Evolutionary conservation across 1,140 invertebrate genomes (phyloP).

Genomic region (Neodiprion virginianus): DNA sequence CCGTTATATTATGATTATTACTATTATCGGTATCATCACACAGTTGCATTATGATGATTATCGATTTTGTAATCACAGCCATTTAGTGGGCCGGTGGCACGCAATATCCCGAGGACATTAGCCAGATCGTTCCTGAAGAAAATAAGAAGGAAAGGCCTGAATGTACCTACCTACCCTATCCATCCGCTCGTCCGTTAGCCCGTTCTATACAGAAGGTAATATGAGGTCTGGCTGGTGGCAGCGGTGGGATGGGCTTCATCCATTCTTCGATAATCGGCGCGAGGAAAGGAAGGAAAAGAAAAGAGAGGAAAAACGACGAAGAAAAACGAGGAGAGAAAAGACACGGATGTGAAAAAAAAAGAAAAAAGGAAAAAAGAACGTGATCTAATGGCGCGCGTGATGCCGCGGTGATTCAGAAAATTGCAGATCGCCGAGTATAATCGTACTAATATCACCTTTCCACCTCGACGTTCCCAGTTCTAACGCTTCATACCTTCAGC

Average conservation of each 20-base stretch:
- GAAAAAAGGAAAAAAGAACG: slow-evolving; percentile 25
- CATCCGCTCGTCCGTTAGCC: not conserved
- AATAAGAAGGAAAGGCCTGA: not conserved
- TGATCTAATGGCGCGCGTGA: slow-evolving; percentile 43
- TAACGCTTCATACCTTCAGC: not conserved
- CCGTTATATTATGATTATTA: not conserved
- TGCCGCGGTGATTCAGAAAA: slow-evolving; percentile 47
- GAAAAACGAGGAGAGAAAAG: slow-evolving; percentile 25
- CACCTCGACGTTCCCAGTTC: slow-evolving; percentile 29
- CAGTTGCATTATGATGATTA: slow-evolving; percentile 10
- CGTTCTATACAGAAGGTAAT: slow-evolving; percentile 8
- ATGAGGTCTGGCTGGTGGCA: not conserved
- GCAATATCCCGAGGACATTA: slow-evolving; percentile 38
- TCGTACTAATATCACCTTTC: slow-evolving; percentile 45
- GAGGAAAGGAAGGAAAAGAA: not conserved
- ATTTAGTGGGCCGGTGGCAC: slow-evolving; percentile 41
- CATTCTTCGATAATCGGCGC: slow-evolving; percentile 32
- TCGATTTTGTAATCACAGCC: slow-evolving; percentile 23
- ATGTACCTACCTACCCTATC: slow-evolving; percentile 8
- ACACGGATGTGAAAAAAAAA: slow-evolving; percentile 6
- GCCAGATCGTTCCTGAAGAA: slow-evolving; percentile 19
- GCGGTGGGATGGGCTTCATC: slow-evolving; percentile 11
- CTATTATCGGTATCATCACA: not conserved
- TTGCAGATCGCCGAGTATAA: slow-evolving; percentile 45
- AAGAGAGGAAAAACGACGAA: not conserved